These are phyloP conservation scores for Perizoma flavofasciatum DNA, from an alignment of 2,888 invertebrate genomes.

Conservation along the genomic window DNA sequence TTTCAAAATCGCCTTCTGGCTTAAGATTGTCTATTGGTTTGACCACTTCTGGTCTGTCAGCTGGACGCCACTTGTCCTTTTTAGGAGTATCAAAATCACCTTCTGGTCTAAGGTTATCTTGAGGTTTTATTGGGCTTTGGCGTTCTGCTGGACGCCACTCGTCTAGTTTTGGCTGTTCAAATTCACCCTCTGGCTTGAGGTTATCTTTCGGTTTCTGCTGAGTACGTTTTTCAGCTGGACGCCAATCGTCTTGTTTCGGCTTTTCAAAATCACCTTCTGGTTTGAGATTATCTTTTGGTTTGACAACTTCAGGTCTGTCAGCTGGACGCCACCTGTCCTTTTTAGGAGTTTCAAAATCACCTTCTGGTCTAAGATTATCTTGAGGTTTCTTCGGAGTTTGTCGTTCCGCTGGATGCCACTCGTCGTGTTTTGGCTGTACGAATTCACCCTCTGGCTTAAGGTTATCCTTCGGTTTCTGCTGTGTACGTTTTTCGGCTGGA, in stretches of 20 bases:
- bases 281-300: constrained; percentile 54
- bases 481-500: constrained; percentile 61
- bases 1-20: constrained; percentile 80
- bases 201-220: constrained; percentile 67
- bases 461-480: constrained; percentile 58
- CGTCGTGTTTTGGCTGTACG: constrained; percentile 64
- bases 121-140: constrained; percentile 58
- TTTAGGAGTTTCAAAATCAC: constrained; percentile 79
- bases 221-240: constrained; percentile 60
- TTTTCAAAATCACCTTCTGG: constrained; percentile 72
- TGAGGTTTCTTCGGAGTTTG: constrained; percentile 52
- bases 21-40: constrained; percentile 73
- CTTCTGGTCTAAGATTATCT: constrained; percentile 85
- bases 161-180: constrained; percentile 80
- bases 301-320: constrained; percentile 57
- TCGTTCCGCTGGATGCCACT: constrained; percentile 65
- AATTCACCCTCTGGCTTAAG: constrained; percentile 77
- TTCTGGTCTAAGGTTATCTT: constrained; percentile 75
- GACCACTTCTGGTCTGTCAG: constrained; percentile 49
- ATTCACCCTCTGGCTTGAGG: constrained; percentile 84
- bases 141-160: constrained; percentile 73
- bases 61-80: constrained; percentile 54
- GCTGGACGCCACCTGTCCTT: constrained; percentile 66
- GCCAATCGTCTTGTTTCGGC: constrained; percentile 54
- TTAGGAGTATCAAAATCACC: constrained; percentile 66